These are phyloP conservation scores for Schlechtendalia chinensis DNA, from an alignment of 1,140 invertebrate genomes.

Conservation along the genomic window DNA sequence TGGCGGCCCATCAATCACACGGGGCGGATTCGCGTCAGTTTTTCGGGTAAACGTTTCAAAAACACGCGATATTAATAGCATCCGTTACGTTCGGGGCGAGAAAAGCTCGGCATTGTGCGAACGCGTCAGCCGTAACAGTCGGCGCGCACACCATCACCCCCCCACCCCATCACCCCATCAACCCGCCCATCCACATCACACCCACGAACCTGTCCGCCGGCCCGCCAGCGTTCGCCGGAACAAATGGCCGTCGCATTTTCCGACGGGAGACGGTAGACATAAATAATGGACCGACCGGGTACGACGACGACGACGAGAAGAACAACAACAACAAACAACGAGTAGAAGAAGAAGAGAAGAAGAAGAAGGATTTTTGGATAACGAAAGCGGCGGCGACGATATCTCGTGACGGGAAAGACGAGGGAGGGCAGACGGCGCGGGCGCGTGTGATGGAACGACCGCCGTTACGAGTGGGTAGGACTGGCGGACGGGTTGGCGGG, in stretches of 20 bases:
- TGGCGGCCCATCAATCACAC: conserved; percentile 39
- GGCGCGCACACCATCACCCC: too few relatives aligned
- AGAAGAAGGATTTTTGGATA: conserved; percentile 49
- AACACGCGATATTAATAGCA: conserved; percentile 48
- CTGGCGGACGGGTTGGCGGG: neutral
- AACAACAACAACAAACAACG: too few relatives aligned
- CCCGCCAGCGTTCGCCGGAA: conserved; percentile 37
- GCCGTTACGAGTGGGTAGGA: neutral
- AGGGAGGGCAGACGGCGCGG: neutral
- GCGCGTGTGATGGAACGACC: neutral
- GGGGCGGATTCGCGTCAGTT: conserved; percentile 38
- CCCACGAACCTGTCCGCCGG: too few relatives aligned
- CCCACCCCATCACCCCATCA: too few relatives aligned
- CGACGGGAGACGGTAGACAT: conserved; percentile 11
- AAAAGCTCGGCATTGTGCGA: conserved; percentile 45
- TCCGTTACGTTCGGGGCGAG: conserved; percentile 40
- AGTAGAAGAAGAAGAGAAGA: conserved; percentile 17
- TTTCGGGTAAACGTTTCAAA: conserved; percentile 49
- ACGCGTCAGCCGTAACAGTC: conserved; percentile 46
- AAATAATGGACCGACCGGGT: conserved; percentile 46
- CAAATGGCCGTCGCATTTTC: conserved; percentile 44
- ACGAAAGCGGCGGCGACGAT: conserved; percentile 28
- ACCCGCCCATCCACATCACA: too few relatives aligned
- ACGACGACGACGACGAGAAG: too few relatives aligned
- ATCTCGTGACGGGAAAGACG: neutral